Evolutionary conservation across 2,888 invertebrate species (phyloP).

Genomic region (Cryptocephalus primarius): DNA sequence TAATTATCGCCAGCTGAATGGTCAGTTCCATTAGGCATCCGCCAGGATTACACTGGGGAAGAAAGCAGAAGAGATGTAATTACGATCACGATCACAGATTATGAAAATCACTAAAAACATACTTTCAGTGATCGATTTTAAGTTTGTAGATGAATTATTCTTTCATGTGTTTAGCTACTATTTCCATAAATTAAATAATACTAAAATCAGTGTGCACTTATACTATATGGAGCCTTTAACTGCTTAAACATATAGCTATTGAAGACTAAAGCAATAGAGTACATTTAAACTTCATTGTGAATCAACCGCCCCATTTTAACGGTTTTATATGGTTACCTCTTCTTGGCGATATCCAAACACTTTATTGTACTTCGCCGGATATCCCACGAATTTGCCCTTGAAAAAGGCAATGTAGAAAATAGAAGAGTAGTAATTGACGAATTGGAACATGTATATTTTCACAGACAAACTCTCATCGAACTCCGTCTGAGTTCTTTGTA

Average conservation of each 20-base stretch:
- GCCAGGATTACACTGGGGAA: conserved; percentile 62
- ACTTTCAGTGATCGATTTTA: too few relatives aligned
- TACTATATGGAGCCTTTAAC: too few relatives aligned
- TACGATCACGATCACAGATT: too few relatives aligned
- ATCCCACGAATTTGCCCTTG: conserved; percentile 68
- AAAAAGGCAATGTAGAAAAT: conserved; percentile 77
- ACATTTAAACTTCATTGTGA: too few relatives aligned
- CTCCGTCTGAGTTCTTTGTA: conserved; percentile 71
- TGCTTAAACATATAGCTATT: too few relatives aligned
- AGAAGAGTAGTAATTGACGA: conserved; percentile 81
- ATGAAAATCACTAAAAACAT: too few relatives aligned
- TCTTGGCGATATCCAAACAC: conserved; percentile 61
- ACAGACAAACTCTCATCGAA: conserved; percentile 78
- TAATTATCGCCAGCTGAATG: conserved; percentile 74
- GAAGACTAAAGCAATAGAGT: too few relatives aligned
- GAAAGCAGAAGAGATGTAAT: neutral
- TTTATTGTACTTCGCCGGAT: conserved; percentile 65
- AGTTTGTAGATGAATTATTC: too few relatives aligned
- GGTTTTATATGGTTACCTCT: conserved; percentile 46
- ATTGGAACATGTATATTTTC: conserved; percentile 80
- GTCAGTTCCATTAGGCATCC: conserved; percentile 80
- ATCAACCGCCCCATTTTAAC: too few relatives aligned
- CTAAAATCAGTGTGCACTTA: too few relatives aligned
- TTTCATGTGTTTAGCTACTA: too few relatives aligned
- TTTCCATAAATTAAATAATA: too few relatives aligned